Base-by-base conservation (phyloP, 1,140 invertebrate species). In the Caenorhabditis tropicalis region DNA sequence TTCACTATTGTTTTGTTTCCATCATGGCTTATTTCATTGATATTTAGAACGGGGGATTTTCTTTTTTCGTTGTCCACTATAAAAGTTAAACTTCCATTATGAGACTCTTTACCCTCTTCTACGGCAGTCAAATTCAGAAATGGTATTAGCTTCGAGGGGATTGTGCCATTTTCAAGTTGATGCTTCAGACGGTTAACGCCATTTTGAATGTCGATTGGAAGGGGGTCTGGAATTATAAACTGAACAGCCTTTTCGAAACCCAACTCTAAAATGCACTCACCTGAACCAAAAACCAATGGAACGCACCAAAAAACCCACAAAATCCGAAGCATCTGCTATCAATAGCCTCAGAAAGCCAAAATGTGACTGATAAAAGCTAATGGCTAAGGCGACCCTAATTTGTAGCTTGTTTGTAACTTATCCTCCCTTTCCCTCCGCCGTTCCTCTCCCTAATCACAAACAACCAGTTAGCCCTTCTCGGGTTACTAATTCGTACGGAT, bases 371-470 rank as follows among this genome's bases (percentile, higher is more conserved):
- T 29, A 60, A n/a, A 1, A 1, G 24, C 24, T 60, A 29, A 12
- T 60, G 27, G 24, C 56, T 60, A 60, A 60, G 31, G 12, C 33
- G 60, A 70, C 60, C 60, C 60, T 39, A 70, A 70, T 70, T 70
- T 19, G 33, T n/a, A 58, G n/a, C n/a, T n/a, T n/a, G n/a, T n/a
- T 31, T 31, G 56, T 58, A 58, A 70, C 60, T 36, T 70, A 36
- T 36, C 33, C 15, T n/a, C 31, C 60, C 29, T 6, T 7, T 9
- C 60, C 16, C 56, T 31, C 10, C n/a, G n/a, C n/a, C n/a, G n/a
- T n/a, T 9, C 56, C 7, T 29, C 27, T 29, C 7, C n/a, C n/a
- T 15, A n/a, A 70, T n/a, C 29, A 36, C 0, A 31, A n/a, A 58
- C 36, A 70, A 70, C 60, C 33, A 70, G 60, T 70, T 70, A n/a